phyloP scores from a whole-genome alignment of 1,140 invertebrate species.

The Lepidostoma basale region DNA sequence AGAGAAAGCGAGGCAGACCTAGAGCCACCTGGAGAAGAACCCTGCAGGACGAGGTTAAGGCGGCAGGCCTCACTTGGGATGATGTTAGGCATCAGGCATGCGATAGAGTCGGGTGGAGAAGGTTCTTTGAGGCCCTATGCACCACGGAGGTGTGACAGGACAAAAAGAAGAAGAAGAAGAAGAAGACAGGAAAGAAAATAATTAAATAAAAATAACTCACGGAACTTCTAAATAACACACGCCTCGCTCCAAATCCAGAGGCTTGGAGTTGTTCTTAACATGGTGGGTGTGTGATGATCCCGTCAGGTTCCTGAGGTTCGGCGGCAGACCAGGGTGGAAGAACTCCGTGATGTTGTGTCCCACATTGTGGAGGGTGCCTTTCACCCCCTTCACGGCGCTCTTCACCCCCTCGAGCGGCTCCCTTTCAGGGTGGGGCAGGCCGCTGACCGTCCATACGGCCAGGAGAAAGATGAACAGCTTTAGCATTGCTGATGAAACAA shows the following conservation, averaged over 20 bases:
- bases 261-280: slow-evolving; percentile 30
- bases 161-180: too few relatives aligned
- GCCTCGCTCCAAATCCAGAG: slow-evolving; percentile 52
- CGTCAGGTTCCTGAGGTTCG: slow-evolving; percentile 33
- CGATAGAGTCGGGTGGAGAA: too few relatives aligned
- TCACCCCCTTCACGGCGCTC: slow-evolving; percentile 4
- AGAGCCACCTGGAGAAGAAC: too few relatives aligned
- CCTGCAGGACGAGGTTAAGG: too few relatives aligned
- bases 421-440: not conserved
- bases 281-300: slow-evolving; percentile 23
- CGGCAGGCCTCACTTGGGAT: too few relatives aligned
- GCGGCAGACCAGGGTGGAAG: not conserved
- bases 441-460: not conserved
- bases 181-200: not conserved
- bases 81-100: too few relatives aligned
- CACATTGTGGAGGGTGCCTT: not conserved
- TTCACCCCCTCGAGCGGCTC: slow-evolving; percentile 1
- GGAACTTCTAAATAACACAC: slow-evolving; percentile 64
- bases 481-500: slow-evolving; percentile 10
- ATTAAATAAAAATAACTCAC: slow-evolving; percentile 53
- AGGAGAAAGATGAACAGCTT: slow-evolving; percentile 12
- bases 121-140: too few relatives aligned
- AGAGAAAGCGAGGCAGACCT: too few relatives aligned
- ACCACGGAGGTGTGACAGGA: too few relatives aligned
- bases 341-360: slow-evolving; percentile 4